Base-by-base conservation (phyloP, 2,888 invertebrate genomes). In the Himalopsyche anomala region DNA sequence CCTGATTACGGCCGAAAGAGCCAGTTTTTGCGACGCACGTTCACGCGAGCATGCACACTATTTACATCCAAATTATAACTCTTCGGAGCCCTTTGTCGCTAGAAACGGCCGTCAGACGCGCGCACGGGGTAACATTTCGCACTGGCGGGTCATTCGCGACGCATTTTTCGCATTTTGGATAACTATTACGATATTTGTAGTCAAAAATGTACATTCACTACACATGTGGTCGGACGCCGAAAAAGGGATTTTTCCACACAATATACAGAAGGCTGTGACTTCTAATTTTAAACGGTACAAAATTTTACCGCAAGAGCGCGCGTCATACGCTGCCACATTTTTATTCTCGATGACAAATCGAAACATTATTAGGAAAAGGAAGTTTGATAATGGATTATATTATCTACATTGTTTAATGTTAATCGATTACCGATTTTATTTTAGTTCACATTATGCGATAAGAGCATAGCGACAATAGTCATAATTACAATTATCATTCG, bases 171-270 rank as follows among this genome's bases (percentile, higher is more conserved):
- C 80, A 56, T 36, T 84, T 40, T 54, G 82, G 45, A 45, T 62
- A 85, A 36, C 80, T 85, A 51, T 85, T 80, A 28, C 62, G 55
- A 19, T 79, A 80, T 83, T 80, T 83, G 83, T 45, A 62, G 56
- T 80, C 80, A 28, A 56, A 80, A 62, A 82, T 92, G 92, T 92
- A 92, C 91, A 92, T 92, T 91, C 93, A 85, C 82, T 82, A 94
- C 94, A 94, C 94, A 94, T 94, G 94, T 94, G 94, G 94, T 94
- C 93, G 93, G 94, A 94, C 94, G 94, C 94, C 94, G 94, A 94
- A 94, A 90, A 94, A 94, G 94, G 94, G 94, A 94, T 94, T 94
- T 94, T 94, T 94, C 94, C 92, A 92, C 92, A 92, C 92, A 91
- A 92, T 92, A 92, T 91, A 91, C 92, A 91, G 93, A 92, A 92